Conservation (phyloP, 2,113 vertebrate species). For the Condylura cristata region DNA sequence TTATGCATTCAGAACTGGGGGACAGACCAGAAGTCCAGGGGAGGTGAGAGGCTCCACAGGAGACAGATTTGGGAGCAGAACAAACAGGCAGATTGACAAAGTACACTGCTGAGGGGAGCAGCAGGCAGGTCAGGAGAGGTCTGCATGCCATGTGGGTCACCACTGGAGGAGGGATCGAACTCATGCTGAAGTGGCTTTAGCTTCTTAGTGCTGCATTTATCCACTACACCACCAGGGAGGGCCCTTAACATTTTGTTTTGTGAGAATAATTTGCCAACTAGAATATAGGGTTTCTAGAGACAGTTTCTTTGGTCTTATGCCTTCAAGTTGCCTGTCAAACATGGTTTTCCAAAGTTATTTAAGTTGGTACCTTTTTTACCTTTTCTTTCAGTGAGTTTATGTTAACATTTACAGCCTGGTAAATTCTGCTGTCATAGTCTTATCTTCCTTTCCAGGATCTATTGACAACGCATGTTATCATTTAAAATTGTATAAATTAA, state of each 20-base stretch:
- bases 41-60: no score
- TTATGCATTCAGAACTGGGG: no score
- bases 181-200: no score
- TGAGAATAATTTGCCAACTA: neutral
- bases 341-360: neutral
- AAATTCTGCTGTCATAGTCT: neutral
- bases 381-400: neutral
- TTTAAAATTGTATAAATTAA: neutral
- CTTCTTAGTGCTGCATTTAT: no score
- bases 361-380: neutral
- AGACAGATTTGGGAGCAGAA: no score
- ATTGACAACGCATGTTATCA: neutral
- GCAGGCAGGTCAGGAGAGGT: no score
- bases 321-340: neutral
- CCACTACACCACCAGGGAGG: no score
- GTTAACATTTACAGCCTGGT: neutral
- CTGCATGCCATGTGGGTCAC: no score
- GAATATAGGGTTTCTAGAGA: neutral
- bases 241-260: neutral
- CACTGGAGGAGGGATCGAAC: no score
- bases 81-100: no score
- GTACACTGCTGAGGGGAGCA: no score
- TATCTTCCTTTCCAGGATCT: neutral
- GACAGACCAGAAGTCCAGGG: no score
- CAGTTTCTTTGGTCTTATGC: neutral